Evolutionary conservation across 2,888 invertebrate species (phyloP), one percentile per base, ranked within the genome.

Genomic region (Mythimna loreyi): DNA sequence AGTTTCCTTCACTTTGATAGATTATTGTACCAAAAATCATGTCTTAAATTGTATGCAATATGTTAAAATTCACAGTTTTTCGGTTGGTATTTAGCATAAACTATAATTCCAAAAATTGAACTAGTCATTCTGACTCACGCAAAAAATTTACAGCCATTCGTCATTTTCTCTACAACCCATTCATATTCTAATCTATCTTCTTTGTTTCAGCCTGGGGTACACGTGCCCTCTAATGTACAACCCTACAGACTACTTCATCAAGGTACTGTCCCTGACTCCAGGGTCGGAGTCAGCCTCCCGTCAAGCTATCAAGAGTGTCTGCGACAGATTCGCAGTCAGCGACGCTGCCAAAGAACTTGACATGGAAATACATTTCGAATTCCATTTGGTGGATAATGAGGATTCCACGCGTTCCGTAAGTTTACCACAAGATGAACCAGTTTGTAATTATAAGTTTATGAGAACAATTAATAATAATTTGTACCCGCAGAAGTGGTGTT

Each of bases 231-330:
- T 96, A 45, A 97, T 97, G 61, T 99, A 97, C 94, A 99, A 99
- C 90, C 98, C 98, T 0, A 98, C 99, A 0, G 99, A 99, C 90
- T 98, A 98, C 93, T 97, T 98, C 86, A 98, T 99, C 78, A 97
- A 98, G 82, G 97, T 97, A 0, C 91, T 99, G 78, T 98, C 99
- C 0, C 96, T 97, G 1, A 97, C 97, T 28, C 98, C 98, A 0
- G 98, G 97, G 6, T 97, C 97, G 1, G 98, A 98, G 88, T 96
- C 97, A 16, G 97, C 97, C 0, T 97, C 98, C 9, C 96, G 97
- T 67, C 96, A 97, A 72, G 97, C 97, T 0, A 97, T 98, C 25
- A 97, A 97, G 87, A 97, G 96, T 86, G 96, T 98, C 71, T 98
- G 98, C 87, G 98, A 98, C 87, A 94, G 97, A 64, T 98, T 98